phyloP scores from a whole-genome alignment of 1,140 invertebrate genomes.

The Pachypeltis micranthus region DNA sequence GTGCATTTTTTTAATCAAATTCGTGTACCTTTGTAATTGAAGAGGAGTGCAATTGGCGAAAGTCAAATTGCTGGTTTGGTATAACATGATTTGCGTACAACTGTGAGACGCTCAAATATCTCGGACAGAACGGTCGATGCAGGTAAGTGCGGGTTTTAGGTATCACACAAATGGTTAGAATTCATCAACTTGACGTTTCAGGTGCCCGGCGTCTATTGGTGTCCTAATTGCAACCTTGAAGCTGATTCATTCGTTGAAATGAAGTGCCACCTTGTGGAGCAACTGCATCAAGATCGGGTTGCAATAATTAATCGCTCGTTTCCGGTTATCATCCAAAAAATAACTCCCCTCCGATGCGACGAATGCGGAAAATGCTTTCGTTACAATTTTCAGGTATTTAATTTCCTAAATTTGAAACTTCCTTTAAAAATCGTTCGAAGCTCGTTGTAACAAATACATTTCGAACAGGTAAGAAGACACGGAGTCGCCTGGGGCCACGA shows the following conservation, averaged over 20 bases:
- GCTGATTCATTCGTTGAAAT: slow-evolving; percentile 51
- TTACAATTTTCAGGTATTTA: slow-evolving; percentile 51
- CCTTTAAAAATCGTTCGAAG: not conserved
- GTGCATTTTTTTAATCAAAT: too few relatives aligned
- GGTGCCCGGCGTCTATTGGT: slow-evolving; percentile 50
- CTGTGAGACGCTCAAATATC: too few relatives aligned
- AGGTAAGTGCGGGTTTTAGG: too few relatives aligned
- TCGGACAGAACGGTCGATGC: too few relatives aligned
- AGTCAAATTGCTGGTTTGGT: too few relatives aligned
- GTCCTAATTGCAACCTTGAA: slow-evolving; percentile 61
- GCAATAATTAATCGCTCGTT: slow-evolving; percentile 63
- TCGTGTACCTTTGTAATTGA: too few relatives aligned
- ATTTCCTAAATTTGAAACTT: not conserved
- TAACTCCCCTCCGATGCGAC: slow-evolving; percentile 38
- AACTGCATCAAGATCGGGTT: slow-evolving; percentile 55
- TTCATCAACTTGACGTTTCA: too few relatives aligned
- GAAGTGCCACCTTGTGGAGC: slow-evolving; percentile 52
- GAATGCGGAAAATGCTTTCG: slow-evolving; percentile 49
- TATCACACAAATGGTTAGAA: too few relatives aligned
- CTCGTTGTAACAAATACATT: not conserved
- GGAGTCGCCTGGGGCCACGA: slow-evolving; percentile 41
- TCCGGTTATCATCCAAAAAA: slow-evolving; percentile 62
- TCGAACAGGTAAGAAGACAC: slow-evolving; percentile 48
- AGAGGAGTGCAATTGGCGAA: too few relatives aligned
- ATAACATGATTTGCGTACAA: too few relatives aligned